Evolutionary conservation across 2,888 invertebrate genomes (phyloP).

Genomic region (Polymixis lichenea): DNA sequence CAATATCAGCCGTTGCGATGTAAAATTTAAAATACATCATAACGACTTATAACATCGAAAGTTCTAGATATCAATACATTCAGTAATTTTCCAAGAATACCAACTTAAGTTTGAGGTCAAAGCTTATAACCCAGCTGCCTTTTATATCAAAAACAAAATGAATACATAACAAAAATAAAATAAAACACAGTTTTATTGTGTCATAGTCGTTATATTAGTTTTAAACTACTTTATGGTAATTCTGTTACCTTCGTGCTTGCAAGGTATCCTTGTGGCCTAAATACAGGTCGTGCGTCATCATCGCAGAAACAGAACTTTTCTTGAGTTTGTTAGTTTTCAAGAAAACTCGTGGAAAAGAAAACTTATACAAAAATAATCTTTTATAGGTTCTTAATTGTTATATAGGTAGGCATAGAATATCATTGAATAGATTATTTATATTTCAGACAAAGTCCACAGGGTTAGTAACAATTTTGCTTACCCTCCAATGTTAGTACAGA

Average conservation of each 20-base stretch:
- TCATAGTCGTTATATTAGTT: constrained; percentile 12
- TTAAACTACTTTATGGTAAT: constrained; percentile 31
- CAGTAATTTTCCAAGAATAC: constrained; percentile 14
- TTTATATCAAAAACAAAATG: constrained; percentile 7
- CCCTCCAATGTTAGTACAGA: too few species aligned
- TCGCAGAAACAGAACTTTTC: constrained; percentile 1
- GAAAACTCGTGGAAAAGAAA: neutral
- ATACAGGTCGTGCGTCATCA: constrained; percentile 6
- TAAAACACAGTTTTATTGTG: constrained; percentile 18
- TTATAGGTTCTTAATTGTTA: too few species aligned
- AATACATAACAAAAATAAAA: constrained; percentile 25
- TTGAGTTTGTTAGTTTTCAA: neutral
- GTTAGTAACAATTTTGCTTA: too few species aligned
- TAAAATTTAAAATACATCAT: neutral
- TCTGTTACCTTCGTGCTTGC: constrained; percentile 6
- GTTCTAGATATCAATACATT: constrained; percentile 18
- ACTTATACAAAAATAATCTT: neutral
- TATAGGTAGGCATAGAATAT: too few species aligned
- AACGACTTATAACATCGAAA: neutral
- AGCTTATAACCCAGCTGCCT: neutral
- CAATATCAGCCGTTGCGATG: neutral
- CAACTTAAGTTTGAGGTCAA: constrained; percentile 23
- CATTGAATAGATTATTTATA: too few species aligned
- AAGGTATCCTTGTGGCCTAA: constrained; percentile 22
- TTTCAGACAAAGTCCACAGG: too few species aligned